Conservation (phyloP, 2,797 vertebrate species). For the Cercopithecus neglectus region DNA sequence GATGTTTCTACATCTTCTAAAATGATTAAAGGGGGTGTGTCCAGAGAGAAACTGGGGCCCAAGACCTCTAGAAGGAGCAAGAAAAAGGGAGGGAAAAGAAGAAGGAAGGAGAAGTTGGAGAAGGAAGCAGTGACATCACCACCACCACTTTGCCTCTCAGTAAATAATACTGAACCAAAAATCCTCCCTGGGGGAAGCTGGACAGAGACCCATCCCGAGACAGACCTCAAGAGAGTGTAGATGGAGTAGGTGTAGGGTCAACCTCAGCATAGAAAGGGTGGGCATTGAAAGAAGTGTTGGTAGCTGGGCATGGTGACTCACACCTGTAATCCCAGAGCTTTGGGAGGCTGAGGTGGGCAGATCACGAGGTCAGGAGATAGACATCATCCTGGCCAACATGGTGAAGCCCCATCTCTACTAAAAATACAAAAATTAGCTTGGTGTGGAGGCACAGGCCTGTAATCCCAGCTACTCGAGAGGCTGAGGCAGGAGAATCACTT, state of each 20-base stretch:
- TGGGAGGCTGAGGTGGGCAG: background rate
- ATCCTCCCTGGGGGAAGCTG: rapidly evolving
- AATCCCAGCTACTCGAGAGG: background rate
- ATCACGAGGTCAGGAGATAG: background rate
- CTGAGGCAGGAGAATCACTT: background rate
- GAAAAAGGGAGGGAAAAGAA: background rate
- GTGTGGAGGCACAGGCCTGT: background rate
- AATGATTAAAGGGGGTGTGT: background rate
- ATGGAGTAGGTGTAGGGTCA: background rate
- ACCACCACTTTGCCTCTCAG: background rate
- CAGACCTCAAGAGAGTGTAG: background rate
- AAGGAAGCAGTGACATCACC: background rate
- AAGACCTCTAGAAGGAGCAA: background rate
- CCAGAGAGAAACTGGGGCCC: background rate
- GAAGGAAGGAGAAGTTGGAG: background rate
- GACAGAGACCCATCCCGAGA: background rate
- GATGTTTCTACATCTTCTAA: background rate
- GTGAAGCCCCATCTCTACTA: background rate
- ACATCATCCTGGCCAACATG: background rate
- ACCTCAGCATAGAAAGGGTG: background rate
- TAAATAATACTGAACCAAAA: background rate
- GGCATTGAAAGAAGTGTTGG: background rate
- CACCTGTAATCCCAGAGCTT: background rate
- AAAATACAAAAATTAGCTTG: background rate
- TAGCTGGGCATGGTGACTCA: background rate